A percentile compares a stretch with the other conserved stretches of the same genome.
These are phyloP conservation scores for Drosophila neonasuta DNA, from an alignment of 2,888 invertebrate genomes.

Conservation along the genomic window DNA sequence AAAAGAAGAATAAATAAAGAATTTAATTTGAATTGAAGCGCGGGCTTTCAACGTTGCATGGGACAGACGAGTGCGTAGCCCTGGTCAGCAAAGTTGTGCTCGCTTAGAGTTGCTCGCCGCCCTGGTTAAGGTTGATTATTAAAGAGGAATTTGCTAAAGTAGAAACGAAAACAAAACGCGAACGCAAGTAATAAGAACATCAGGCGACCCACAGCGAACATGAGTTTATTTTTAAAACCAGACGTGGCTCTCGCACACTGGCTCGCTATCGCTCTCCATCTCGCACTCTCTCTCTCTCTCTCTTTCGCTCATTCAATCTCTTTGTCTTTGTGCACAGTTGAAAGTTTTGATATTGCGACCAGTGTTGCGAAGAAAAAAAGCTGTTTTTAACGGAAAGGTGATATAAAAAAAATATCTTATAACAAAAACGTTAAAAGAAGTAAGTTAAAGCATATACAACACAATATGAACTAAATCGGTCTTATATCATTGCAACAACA, in stretches of 20 bases:
- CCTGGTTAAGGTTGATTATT: constrained; percentile 46
- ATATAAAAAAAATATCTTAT: neutral
- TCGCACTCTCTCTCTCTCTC: neutral
- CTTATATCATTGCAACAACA: no score
- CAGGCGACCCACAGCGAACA: constrained; percentile 43
- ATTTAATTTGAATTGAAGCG: constrained; percentile 46
- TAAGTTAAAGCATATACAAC: no score
- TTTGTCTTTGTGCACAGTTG: neutral
- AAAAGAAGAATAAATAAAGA: neutral
- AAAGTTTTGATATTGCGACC: constrained; percentile 42
- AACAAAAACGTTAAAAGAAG: neutral
- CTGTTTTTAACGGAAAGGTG: neutral
- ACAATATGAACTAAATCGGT: no score
- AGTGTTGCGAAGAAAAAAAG: constrained; percentile 4
- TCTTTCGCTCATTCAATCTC: neutral
- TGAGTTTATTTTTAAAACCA: constrained; percentile 54
- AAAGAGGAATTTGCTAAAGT: constrained; percentile 47
- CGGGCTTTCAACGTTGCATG: constrained; percentile 38
- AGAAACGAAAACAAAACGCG: constrained; percentile 56
- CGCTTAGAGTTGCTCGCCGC: constrained; percentile 27
- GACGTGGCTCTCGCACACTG: constrained; percentile 32
- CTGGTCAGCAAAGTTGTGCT: constrained; percentile 30
- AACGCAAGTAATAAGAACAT: constrained; percentile 43
- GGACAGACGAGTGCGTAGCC: constrained; percentile 21
- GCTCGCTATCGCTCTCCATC: constrained; percentile 11